Evolutionary conservation across 2,888 invertebrate genomes (phyloP), one percentile per base, ranked within the genome.

Genomic region (Aethes cnicana): DNA sequence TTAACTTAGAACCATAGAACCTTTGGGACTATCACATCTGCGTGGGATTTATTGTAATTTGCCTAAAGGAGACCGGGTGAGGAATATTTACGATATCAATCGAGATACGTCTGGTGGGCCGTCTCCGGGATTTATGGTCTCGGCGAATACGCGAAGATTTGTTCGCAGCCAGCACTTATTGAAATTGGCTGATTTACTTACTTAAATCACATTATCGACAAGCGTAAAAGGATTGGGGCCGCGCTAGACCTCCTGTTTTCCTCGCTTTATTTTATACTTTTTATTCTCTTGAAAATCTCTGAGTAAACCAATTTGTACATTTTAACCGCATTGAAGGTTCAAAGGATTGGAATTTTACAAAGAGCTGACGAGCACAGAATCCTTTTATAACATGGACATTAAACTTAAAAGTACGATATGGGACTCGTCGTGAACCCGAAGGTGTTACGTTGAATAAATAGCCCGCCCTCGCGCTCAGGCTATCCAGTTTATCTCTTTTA

Each of bases 111-210:
- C 67, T 65, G 68, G 65, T 64, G 69, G 61, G 68, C 64, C 63
- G 62, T 68, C 63, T 67, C 56, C 53, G 69, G 66, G 71, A 81
- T 80, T 80, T 78, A 81, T 73, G 68, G 76, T 67, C 61, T 66
- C 47, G 54, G 63, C 68, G 72, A 80, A 81, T 82, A 85, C 85
- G 84, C 84, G 84, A 81, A 84, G 80, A 85, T 84, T 81, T 79
- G 73, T 76, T 71, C 72, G 64, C 67, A 74, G 69, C 65, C 68
- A 77, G 82, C 84, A 85, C 87, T 86, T 85, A 87, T 85, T 87
- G 85, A 81, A 85, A 86, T 86, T 86, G 82, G 78, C 77, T 81
- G 81, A 84, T 85, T 86, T 85, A 81, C 80, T 84, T 80, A 78
- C 80, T 84, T 80, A 78, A 84, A 85, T 82, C 81, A 77, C 61